Evolutionary conservation across 2,888 invertebrate species (phyloP), one percentile per base, ranked within the genome.

Genomic region (Drosophila limbata): DNA sequence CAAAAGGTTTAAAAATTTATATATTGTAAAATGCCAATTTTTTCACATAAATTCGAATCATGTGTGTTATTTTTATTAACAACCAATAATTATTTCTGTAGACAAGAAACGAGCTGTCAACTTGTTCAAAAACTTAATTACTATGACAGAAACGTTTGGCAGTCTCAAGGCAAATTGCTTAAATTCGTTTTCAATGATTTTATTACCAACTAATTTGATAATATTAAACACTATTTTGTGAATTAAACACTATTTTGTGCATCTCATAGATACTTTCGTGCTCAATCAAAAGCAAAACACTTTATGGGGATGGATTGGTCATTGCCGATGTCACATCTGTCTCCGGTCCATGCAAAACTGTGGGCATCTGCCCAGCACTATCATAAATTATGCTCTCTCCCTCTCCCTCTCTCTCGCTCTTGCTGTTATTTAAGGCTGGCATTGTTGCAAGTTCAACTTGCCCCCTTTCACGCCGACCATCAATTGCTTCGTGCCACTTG

Each of bases 241-340:
- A 42, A 11, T 2, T 19, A 10, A 40, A 17, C 15, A 28, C 10
- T 11, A 2, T 15, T 11, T 42, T 19, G 13, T 21, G 13, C 25
- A 44, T 21, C 21, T 21, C 13, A 35, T 50, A 35, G 19, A 56
- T 21, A 56, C 21, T 44, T 44, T 44, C 13, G 15, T 35, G 37
- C 50, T 31, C 25, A 45, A 52, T 61, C 69, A 73, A 50, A 75
- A 33, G 35, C 37, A 31, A 50, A 35, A 4, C 25, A 51, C 37
- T 57, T 52, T 50, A 45, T 67, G 35, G 40, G 31, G 31, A 40
- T 13, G 17, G 21, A 53, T 8, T 77, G 79, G 73, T 74, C 85
- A 85, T 75, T 80, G 62, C 50, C 61, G 80, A 79, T 77, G 88
- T 70, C 86, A 69, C 81, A 85, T 72, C 78, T 84, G 85, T 82